Conservation (phyloP, 1,140 invertebrate species). For the Colletes gigas region DNA sequence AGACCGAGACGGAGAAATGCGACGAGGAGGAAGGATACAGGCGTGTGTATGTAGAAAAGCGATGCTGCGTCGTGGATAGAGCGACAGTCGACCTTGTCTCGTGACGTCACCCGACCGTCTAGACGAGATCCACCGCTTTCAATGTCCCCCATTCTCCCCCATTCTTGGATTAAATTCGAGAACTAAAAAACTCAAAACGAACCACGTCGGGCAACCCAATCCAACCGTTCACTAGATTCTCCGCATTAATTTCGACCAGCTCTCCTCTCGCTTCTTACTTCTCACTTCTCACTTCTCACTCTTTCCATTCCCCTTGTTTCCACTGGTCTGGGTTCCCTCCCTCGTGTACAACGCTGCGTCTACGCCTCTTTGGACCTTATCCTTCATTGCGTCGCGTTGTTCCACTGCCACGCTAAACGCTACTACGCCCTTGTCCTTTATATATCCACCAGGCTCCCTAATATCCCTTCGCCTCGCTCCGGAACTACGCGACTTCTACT, state of each 20-base stretch:
- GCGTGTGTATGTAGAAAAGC: conserved; percentile 46
- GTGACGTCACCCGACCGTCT: conserved; percentile 70
- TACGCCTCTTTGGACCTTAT: conserved; percentile 15
- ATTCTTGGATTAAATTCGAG: conserved; percentile 69
- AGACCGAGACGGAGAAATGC: conserved; percentile 38
- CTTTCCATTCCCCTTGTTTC: background rate
- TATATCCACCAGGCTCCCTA: too few species aligned
- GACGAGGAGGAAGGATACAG: conserved; percentile 31
- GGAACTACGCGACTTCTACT: too few species aligned
- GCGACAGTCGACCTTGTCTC: conserved; percentile 71
- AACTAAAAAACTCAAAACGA: conserved; percentile 61
- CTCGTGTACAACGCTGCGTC: background rate
- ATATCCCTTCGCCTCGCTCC: too few species aligned
- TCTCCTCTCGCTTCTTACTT: too few species aligned
- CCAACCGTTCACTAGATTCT: conserved; percentile 55
- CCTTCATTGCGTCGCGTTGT: background rate
- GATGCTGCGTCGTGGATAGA: conserved; percentile 51
- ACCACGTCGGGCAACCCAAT: conserved; percentile 53
- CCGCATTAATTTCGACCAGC: conserved; percentile 55
- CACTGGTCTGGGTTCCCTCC: background rate
- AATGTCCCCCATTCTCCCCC: conserved; percentile 64
- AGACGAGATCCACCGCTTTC: conserved; percentile 69
- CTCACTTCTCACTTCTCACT: too few species aligned
- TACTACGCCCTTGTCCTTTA: background rate
- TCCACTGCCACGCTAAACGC: conserved; percentile 28